These are phyloP conservation scores for Otolemur garnettii DNA, from an alignment of 2,113 vertebrate species.

Conservation along the genomic window DNA sequence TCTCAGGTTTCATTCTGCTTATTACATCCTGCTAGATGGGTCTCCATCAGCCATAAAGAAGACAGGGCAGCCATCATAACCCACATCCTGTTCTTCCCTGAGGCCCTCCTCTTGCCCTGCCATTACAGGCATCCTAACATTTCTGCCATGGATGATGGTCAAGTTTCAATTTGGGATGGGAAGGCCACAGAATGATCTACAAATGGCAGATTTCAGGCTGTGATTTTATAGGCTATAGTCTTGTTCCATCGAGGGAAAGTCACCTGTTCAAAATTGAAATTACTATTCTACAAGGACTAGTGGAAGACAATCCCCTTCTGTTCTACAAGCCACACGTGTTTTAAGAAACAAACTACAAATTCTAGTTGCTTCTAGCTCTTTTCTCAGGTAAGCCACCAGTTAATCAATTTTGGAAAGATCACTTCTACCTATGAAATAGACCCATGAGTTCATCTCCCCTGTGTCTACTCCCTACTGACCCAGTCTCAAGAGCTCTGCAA, in stretches of 20 bases:
- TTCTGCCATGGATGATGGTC: constrained; percentile 76
- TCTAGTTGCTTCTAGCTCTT: constrained; percentile 19
- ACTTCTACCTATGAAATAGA: background rate
- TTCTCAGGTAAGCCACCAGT: background rate
- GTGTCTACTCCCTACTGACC: background rate
- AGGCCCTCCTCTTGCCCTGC: constrained; percentile 25
- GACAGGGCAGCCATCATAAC: constrained; percentile 65
- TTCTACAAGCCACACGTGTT: constrained; percentile 30
- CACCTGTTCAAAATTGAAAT: constrained; percentile 79
- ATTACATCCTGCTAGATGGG: constrained; percentile 81
- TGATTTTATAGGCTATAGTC: constrained; percentile 78
- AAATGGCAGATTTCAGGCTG: constrained; percentile 81
- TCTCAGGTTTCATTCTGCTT: constrained; percentile 79
- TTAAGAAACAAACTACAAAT: constrained; percentile 34
- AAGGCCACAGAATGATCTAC: constrained; percentile 78
- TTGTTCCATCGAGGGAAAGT: constrained; percentile 72
- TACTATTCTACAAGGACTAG: constrained; percentile 53
- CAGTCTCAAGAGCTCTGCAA: background rate
- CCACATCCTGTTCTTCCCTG: constrained; percentile 65
- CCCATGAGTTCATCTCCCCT: background rate
- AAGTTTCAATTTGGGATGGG: constrained; percentile 81
- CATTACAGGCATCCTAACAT: constrained; percentile 76
- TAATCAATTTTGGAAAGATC: constrained; percentile 1
- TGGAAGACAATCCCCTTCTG: background rate
- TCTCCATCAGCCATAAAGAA: constrained; percentile 74